Conservation (phyloP, 2,113 vertebrate species). For the Oostethus manadensis region DNA sequence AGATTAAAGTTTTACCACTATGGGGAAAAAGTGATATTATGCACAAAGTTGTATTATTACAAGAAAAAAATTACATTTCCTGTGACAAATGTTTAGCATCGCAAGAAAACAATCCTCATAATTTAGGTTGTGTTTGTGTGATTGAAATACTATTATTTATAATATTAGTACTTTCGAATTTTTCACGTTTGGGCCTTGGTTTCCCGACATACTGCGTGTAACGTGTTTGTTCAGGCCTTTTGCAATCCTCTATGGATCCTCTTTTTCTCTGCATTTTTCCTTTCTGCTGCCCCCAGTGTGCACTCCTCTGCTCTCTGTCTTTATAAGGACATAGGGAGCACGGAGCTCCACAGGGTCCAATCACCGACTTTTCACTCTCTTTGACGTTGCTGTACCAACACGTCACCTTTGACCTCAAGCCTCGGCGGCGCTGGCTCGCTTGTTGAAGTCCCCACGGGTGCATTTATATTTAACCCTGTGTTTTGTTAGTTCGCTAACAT, state of each 20-base stretch:
- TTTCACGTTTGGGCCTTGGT: neutral
- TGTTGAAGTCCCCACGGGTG: neutral
- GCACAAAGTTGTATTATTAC: too few species aligned
- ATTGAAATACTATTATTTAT: too few species aligned
- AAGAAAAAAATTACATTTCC: too few species aligned
- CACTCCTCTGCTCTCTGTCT: conserved; percentile 33
- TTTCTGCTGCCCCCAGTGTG: neutral
- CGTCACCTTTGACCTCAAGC: conserved; percentile 43
- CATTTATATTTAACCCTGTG: neutral
- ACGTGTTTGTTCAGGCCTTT: conserved; percentile 19
- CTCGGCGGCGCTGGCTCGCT: conserved; percentile 2
- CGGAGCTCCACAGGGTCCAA: conserved; percentile 39
- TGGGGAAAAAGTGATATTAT: too few species aligned
- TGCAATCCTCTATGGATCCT: conserved; percentile 7
- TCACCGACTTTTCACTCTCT: conserved; percentile 41
- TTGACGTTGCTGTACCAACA: conserved; percentile 47
- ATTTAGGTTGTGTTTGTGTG: too few species aligned
- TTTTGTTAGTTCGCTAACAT: neutral
- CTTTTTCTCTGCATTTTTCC: conserved; percentile 9
- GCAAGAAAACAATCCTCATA: too few species aligned
- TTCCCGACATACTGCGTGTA: conserved; percentile 4
- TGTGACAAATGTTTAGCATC: too few species aligned
- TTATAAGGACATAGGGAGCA: conserved; percentile 60
- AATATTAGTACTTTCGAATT: neutral
- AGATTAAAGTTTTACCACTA: too few species aligned